A percentile compares a stretch with the other conserved stretches of the same genome.
Conservation (phyloP, 2,113 vertebrate genomes). For the Xenus cinereus region DNA sequence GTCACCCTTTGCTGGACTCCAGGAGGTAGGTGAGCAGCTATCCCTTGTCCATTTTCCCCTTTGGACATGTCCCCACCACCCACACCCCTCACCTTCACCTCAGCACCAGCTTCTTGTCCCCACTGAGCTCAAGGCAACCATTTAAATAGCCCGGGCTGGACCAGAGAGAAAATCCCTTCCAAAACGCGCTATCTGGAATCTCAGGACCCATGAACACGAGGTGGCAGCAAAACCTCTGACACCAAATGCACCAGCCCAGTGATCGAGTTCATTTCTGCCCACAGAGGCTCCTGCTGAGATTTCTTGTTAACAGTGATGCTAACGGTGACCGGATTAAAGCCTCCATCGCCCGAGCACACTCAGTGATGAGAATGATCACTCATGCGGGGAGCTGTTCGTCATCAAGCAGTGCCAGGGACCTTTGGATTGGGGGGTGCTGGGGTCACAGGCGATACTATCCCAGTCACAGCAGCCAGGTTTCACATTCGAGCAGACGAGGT, state of each 20-base stretch:
- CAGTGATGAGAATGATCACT: not conserved
- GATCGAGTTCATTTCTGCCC: not conserved
- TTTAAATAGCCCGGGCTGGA: not conserved
- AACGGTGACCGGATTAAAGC: not conserved
- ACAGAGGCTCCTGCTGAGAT: not conserved
- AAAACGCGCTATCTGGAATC: not conserved
- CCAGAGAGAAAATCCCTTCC: not conserved
- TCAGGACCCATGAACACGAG: conserved; percentile 25
- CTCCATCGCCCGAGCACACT: rapidly evolving
- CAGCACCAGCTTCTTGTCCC: not conserved
- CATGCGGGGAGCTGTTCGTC: not conserved
- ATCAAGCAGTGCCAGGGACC: not conserved
- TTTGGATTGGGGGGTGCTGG: not conserved
- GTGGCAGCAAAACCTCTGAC: conserved; percentile 62
- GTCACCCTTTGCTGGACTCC: not conserved
- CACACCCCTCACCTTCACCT: not conserved
- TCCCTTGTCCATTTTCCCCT: not conserved
- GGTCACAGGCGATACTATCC: not conserved
- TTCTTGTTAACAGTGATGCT: not conserved
- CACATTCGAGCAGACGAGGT: not conserved
- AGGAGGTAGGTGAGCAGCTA: not conserved
- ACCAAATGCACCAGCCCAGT: not conserved
- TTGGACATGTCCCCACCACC: rapidly evolving
- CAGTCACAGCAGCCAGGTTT: not conserved
- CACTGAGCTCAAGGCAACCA: not conserved